Evolutionary conservation across 2,888 invertebrate species (phyloP), one percentile per base, ranked within the genome.

Genomic region (Hirtodrosophila duncani): DNA sequence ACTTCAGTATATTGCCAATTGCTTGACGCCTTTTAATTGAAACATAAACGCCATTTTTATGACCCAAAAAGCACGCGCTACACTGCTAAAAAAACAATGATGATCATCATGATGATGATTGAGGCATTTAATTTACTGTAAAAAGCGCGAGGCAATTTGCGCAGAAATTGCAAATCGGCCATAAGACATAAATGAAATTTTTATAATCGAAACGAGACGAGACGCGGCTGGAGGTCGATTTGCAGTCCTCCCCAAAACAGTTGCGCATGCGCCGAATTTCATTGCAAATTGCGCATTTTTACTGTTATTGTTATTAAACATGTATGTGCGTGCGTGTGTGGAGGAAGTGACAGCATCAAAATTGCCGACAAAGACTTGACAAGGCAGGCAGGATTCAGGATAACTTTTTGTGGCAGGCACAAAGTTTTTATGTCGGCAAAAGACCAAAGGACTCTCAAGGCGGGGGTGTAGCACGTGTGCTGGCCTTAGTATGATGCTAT

Each of bases 111-210:
- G n/a, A n/a, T n/a, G n/a, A 44, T 67, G 59, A 65, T 65, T 67
- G 48, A 63, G 63, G 65, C 65, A 65, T 67, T 68, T 71, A 64
- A 63, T 64, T 52, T 64, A 60, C 49, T 58, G 57, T 58, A 51
- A 45, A 56, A 53, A 55, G 31, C 30, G 23, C 56, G 11, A 16
- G 31, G 67, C 56, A 63, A 79, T 70, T 71, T 70, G 61, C 70
- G 64, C 72, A 71, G 72, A 80, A 77, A 80, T 72, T 71, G 69
- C 68, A 77, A 80, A 72, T 72, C 63, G 80, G 34, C 66, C 77
- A 80, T 72, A 80, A 80, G 72, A 60, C 72, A 72, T 72, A 68
- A 80, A 72, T 80, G 78, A 68, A 72, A 72, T 72, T 72, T 72
- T 80, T 80, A 77, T 77, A 74, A 80, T 77, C 81, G 69, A 72